phyloP scores from a whole-genome alignment of 2,797 vertebrate genomes.

The Protosalanx chinensis region DNA sequence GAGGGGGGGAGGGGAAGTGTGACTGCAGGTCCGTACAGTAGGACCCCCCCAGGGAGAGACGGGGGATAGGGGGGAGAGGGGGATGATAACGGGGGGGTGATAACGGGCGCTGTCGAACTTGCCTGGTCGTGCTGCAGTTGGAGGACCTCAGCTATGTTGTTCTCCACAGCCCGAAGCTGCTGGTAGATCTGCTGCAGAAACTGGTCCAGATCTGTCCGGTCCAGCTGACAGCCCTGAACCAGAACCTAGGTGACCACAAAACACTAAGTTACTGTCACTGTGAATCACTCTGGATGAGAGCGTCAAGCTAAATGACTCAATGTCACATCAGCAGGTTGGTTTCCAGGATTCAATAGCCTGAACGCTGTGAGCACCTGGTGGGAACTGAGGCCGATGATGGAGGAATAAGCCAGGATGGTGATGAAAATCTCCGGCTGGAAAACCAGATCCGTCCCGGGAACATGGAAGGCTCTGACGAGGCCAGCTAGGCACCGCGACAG shows the following conservation, averaged over 20 bases:
- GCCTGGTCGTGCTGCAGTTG: slow-evolving; percentile 86
- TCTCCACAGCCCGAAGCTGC: slow-evolving; percentile 90
- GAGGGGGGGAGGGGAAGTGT: background rate
- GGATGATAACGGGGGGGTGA: too few relatives aligned
- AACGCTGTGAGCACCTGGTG: slow-evolving; percentile 81
- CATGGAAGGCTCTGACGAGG: slow-evolving; percentile 84
- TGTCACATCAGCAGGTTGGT: background rate
- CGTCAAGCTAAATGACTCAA: background rate
- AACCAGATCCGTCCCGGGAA: slow-evolving; percentile 86
- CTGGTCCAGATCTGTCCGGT: slow-evolving; percentile 77
- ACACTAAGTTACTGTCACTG: background rate
- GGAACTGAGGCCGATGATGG: slow-evolving; percentile 89
- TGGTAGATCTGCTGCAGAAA: slow-evolving; percentile 90
- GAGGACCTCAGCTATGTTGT: slow-evolving; percentile 90
- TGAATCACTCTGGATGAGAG: too few relatives aligned
- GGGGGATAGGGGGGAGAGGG: background rate
- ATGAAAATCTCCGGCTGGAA: slow-evolving; percentile 95
- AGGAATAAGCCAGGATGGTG: slow-evolving; percentile 95
- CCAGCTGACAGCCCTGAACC: slow-evolving; percentile 92
- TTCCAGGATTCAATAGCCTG: background rate
- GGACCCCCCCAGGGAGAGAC: too few relatives aligned
- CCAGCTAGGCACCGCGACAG: slow-evolving; percentile 86
- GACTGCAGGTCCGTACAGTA: too few relatives aligned
- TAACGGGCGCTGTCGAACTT: slow-evolving; percentile 49
- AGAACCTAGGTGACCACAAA: slow-evolving; percentile 75